These are phyloP conservation scores for Xerus inauris DNA, from an alignment of 2,113 vertebrate genomes.

Conservation along the genomic window DNA sequence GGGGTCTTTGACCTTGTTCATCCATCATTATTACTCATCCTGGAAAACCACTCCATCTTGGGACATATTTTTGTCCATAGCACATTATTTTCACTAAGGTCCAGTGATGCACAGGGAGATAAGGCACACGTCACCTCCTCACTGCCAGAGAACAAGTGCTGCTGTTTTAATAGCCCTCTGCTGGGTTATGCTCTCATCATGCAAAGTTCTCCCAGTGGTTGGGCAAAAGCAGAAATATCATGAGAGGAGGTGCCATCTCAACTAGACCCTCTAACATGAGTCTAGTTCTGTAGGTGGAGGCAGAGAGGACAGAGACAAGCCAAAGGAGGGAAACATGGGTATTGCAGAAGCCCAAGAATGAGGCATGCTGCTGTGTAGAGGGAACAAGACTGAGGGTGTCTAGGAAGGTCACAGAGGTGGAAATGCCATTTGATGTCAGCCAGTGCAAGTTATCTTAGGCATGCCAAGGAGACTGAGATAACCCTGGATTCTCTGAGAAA, in stretches of 20 bases:
- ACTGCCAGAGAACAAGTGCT: not conserved
- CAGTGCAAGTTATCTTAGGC: not conserved
- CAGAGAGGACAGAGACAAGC: not conserved
- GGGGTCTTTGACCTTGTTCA: not conserved
- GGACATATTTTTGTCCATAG: not conserved
- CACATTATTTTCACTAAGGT: not conserved
- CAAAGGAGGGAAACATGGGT: not conserved
- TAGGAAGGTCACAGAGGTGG: accelerated
- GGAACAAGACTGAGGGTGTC: not conserved
- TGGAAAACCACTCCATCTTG: not conserved
- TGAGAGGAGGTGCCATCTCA: not conserved
- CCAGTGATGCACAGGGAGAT: not conserved
- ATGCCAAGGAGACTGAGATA: not conserved
- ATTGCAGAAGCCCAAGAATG: not conserved
- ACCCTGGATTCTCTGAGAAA: not conserved
- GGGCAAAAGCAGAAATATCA: not conserved
- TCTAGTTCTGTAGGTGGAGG: not conserved
- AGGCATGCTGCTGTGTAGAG: not conserved
- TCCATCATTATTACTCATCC: not conserved
- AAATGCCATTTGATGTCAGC: too few species aligned
- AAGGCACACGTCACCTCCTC: not conserved
- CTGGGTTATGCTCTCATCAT: not conserved
- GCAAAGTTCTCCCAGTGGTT: not conserved
- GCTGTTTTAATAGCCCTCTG: not conserved
- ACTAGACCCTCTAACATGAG: not conserved